These are phyloP conservation scores for Actinostola sp. DNA, from an alignment of 92 coral and sea anemone species.

Conservation along the genomic window DNA sequence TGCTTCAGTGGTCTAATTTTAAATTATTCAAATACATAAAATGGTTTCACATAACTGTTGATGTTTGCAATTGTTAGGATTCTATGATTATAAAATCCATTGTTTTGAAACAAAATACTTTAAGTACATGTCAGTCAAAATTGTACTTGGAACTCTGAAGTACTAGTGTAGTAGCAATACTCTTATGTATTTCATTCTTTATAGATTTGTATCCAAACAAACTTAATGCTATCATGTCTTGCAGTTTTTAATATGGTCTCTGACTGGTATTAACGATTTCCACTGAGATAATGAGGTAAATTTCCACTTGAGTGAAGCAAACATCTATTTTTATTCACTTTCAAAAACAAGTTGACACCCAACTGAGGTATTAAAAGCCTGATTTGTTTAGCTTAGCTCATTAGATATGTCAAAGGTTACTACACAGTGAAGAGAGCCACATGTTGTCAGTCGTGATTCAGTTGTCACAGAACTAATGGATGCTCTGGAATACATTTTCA, in stretches of 20 bases:
- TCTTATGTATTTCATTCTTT: no score
- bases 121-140: background rate
- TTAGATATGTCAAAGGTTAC: conserved; percentile 18
- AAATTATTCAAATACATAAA: conserved; percentile 2
- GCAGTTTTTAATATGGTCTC: no score
- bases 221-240: no score
- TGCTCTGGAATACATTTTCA: background rate
- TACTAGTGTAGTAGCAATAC: no score
- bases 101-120: conserved; percentile 3
- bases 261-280: no score
- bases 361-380: conserved; percentile 12
- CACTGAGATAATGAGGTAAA: background rate
- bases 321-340: background rate
- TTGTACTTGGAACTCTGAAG: background rate
- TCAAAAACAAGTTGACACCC: conserved; percentile 3
- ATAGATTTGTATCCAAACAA: no score
- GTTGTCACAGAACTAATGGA: conserved; percentile 8
- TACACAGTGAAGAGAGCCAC: conserved; percentile 3
- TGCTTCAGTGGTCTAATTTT: background rate
- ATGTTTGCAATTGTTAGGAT: background rate
- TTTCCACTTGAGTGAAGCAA: conserved; percentile 2
- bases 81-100: background rate
- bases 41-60: background rate
- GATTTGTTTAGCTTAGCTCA: conserved; percentile 30
- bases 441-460: conserved; percentile 20